A percentile compares a stretch with the other conserved stretches of the same genome.
phyloP scores from a whole-genome alignment of 2,797 vertebrate genomes.

The Anguilla pacifica region DNA sequence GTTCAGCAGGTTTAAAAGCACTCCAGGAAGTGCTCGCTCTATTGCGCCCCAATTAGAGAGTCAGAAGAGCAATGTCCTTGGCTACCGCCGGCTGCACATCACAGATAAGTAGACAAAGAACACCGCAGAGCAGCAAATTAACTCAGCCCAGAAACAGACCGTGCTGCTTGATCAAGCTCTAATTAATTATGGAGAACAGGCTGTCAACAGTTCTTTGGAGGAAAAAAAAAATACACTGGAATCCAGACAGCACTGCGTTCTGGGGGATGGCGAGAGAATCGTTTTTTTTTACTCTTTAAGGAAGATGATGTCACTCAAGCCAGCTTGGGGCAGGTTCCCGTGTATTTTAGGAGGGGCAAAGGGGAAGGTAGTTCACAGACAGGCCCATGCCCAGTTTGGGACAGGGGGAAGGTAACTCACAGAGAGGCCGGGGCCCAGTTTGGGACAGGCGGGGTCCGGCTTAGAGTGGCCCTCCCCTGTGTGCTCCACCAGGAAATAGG shows the following conservation, averaged over 20 bases:
- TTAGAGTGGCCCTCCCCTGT: conserved; percentile 67
- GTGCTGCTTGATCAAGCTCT: not conserved
- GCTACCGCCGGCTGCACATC: not conserved
- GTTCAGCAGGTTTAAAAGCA: not conserved
- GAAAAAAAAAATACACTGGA: not conserved
- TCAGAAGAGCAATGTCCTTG: not conserved
- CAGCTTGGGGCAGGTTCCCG: not conserved
- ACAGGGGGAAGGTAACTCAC: conserved; percentile 60
- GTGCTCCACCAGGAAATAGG: conserved; percentile 76
- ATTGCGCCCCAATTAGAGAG: not conserved
- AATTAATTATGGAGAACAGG: not conserved
- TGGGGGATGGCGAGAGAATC: not conserved
- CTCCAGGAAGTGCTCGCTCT: not conserved
- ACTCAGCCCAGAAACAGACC: not conserved
- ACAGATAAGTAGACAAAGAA: not conserved
- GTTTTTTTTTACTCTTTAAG: not conserved
- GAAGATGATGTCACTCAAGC: not conserved
- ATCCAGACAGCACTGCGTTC: not conserved
- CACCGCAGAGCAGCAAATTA: not conserved
- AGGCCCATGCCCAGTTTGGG: conserved; percentile 69
- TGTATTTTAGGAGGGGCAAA: not conserved
- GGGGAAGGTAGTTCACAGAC: conserved; percentile 62
- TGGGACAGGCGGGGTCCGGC: conserved; percentile 70
- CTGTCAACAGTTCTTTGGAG: not conserved
- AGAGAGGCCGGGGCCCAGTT: conserved; percentile 72